Base-by-base conservation (phyloP, 2,888 invertebrate genomes). In the Ectobius pallidus region DNA sequence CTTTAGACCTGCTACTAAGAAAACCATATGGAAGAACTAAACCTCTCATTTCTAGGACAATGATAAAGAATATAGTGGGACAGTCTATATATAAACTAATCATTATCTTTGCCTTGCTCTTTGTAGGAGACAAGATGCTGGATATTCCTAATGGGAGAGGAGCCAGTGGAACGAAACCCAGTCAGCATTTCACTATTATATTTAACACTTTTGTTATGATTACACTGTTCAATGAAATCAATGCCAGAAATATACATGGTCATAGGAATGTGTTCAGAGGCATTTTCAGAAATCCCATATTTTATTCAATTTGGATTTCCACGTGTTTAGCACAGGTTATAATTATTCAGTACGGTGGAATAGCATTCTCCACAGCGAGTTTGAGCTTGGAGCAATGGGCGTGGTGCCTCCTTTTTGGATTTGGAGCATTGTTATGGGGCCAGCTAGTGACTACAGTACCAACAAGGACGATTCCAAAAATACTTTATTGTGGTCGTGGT, bases 191-290 rank as follows among this genome's bases (percentile, higher is more conserved):
- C 87, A 99, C 99, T 71, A 94, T 99, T 82, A 99, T 99, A 83
- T 99, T 99, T 89, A 99, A 99, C 87, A 94, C 98, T 34, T 99
- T 99, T 86, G 99, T 99, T 77, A 95, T 99, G 96, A 99, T 99
- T 99, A 99, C 99, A 16, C 88, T 99, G 77, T 99, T 99, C 88
- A 99, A 99, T 89, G 99, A 99, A 88, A 96, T 99, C 84, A 99
- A 99, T 87, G 98, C 99, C 77, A 90, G 99, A 81, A 99, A 99
- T 89, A 99, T 99, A 81, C 99, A 99, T 86, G 99, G 99, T 77
- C 98, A 99, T 86, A 89, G 99, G 79, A 99, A 99, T 85, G 95
- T 99, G 80, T 95, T 99, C 86, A 91, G 94, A 84, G 99, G 99
- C 79, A 91, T 99, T 78, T 95, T 96, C 85, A 94, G 96, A 78